Conservation (phyloP, 2,888 invertebrate species). For the Bombyx huttoni region DNA sequence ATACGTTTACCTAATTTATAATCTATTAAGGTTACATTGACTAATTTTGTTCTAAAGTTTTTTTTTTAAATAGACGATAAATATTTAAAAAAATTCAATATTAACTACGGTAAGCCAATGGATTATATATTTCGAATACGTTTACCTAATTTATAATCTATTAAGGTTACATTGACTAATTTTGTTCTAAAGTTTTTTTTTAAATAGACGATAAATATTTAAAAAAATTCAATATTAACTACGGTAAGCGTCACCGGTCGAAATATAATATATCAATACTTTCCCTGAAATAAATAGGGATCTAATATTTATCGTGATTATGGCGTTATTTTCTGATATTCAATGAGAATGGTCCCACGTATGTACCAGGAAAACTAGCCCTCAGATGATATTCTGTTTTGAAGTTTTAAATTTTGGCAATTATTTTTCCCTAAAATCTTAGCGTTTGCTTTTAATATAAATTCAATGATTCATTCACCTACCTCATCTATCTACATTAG, state of each 20-base stretch:
- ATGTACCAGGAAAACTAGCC: conserved; percentile 54
- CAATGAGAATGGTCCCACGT: conserved; percentile 63
- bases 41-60: not conserved
- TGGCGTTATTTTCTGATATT: conserved; percentile 43
- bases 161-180: conserved; percentile 7
- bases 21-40: conserved; percentile 6
- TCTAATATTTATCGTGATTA: conserved; percentile 18
- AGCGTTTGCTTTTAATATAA: not conserved
- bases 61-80: conserved; percentile 44
- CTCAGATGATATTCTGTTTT: conserved; percentile 22
- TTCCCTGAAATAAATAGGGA: conserved; percentile 50
- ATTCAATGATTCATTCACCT: not conserved
- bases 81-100: conserved; percentile 50
- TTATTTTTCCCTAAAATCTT: not conserved
- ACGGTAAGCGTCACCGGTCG: conserved; percentile 67
- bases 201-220: conserved; percentile 43
- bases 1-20: not conserved
- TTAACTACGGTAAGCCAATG: conserved; percentile 55
- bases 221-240: conserved; percentile 61
- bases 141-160: not conserved
- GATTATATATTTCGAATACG: conserved; percentile 7
- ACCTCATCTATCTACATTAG: not conserved
- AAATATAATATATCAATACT: conserved; percentile 44
- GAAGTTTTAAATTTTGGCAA: conserved; percentile 6
- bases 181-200: conserved; percentile 11